Conservation (phyloP, 2,797 vertebrate genomes). For the Falco cherrug region DNA sequence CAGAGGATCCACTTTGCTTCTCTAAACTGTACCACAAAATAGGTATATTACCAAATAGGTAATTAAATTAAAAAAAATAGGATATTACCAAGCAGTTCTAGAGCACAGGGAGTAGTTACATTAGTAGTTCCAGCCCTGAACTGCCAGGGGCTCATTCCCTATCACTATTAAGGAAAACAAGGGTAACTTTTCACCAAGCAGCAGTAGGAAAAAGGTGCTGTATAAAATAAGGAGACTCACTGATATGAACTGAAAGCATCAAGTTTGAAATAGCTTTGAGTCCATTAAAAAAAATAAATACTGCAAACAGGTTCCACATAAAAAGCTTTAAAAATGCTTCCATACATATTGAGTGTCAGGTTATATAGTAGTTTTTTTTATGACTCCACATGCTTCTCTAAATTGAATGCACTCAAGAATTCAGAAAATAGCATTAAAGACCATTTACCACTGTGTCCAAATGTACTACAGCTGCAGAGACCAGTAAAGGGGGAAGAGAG, state of each 20-base stretch:
- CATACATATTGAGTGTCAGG: not conserved
- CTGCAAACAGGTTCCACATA: not conserved
- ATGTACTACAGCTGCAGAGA: not conserved
- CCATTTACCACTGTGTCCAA: not conserved
- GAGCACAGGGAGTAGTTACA: not conserved
- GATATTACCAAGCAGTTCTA: not conserved
- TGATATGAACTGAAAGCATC: not conserved
- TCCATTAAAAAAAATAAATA: no score
- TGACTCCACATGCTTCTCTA: not conserved
- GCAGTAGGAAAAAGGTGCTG: not conserved
- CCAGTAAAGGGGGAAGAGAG: not conserved
- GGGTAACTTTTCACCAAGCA: not conserved
- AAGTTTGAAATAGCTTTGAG: not conserved
- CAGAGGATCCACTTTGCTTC: not conserved
- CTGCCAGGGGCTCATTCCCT: not conserved
- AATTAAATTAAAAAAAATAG: no score
- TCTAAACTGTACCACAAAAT: not conserved
- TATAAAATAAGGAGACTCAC: not conserved
- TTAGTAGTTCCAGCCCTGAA: not conserved
- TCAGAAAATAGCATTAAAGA: not conserved
- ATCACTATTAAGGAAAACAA: not conserved
- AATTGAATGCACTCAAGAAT: no score
- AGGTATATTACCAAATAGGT: no score
- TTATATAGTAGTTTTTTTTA: not conserved
- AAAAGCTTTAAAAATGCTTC: not conserved